Percentiles rank a stretch among this genome's conserved stretches.
phyloP scores from a whole-genome alignment of 2,797 vertebrate species.

The Xenentodon cancila region DNA sequence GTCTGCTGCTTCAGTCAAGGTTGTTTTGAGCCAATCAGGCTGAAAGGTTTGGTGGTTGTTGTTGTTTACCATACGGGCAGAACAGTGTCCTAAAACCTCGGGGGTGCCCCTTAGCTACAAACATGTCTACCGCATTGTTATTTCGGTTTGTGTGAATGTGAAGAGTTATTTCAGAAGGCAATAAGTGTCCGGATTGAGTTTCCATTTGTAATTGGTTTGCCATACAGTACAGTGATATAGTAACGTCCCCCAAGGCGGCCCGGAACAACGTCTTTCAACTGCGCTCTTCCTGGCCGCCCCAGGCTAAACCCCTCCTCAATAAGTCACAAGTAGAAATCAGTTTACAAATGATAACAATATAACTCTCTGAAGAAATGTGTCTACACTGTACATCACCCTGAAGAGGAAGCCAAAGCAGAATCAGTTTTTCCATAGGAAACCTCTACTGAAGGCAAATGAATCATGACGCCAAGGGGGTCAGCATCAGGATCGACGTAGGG shows the following conservation, averaged over 20 bases:
- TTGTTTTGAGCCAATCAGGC: constrained; percentile 75
- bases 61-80: constrained; percentile 63
- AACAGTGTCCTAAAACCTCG: constrained; percentile 48
- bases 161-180: constrained; percentile 77
- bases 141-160: constrained; percentile 65
- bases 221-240: constrained; percentile 89
- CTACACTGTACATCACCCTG: constrained; percentile 88
- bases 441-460: constrained; percentile 88
- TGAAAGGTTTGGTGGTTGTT: constrained; percentile 64
- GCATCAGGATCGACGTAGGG: constrained; percentile 79
- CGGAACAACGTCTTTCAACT: constrained; percentile 58
- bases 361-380: constrained; percentile 86
- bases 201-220: constrained; percentile 84
- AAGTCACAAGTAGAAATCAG: constrained; percentile 85
- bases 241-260: constrained; percentile 77
- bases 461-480: constrained; percentile 79
- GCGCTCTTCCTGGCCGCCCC: constrained; percentile 68
- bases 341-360: constrained; percentile 86
- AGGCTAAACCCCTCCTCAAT: constrained; percentile 76
- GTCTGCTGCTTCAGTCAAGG: constrained; percentile 70
- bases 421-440: constrained; percentile 90
- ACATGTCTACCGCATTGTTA: constrained; percentile 59
- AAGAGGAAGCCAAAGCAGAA: constrained; percentile 88
- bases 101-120: constrained; percentile 37
- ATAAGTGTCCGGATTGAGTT: constrained; percentile 83